Conservation (phyloP, 2,113 vertebrate genomes). For the Plectropomus leopardus region DNA sequence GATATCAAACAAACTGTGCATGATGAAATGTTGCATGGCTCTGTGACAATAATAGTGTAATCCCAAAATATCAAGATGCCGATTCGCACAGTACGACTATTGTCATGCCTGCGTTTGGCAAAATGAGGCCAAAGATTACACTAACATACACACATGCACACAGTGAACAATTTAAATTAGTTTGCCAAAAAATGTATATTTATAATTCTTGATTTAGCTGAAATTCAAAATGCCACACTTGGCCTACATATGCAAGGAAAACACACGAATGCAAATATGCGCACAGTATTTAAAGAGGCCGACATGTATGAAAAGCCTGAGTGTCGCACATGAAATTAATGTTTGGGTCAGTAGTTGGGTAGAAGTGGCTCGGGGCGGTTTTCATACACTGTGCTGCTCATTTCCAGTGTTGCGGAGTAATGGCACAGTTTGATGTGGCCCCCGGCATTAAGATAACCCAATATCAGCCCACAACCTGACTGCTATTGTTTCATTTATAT, state of each 20-base stretch:
- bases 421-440: conserved; percentile 70
- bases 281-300: conserved; percentile 8
- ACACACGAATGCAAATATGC: conserved; percentile 27
- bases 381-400: conserved; percentile 59
- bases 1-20: too few species aligned
- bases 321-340: conserved; percentile 42
- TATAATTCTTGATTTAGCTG: conserved; percentile 42
- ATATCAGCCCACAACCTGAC: conserved; percentile 70
- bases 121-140: not conserved
- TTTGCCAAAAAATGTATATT: conserved; percentile 46
- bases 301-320: conserved; percentile 18
- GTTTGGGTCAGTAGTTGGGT: conserved; percentile 67
- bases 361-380: conserved; percentile 45
- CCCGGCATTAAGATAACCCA: conserved; percentile 71
- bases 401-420: conserved; percentile 59
- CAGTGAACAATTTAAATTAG: conserved; percentile 59
- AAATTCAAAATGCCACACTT: conserved; percentile 51
- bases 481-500: conserved; percentile 72
- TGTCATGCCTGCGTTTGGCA: too few species aligned
- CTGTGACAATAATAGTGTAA: too few species aligned
- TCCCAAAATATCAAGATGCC: too few species aligned
- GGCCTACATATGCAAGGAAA: conserved; percentile 53
- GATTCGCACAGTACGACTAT: too few species aligned
- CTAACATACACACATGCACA: conserved; percentile 13
- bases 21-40: too few species aligned